phyloP scores from a whole-genome alignment of 2,113 vertebrate species.

The Plotosus lineatus region DNA sequence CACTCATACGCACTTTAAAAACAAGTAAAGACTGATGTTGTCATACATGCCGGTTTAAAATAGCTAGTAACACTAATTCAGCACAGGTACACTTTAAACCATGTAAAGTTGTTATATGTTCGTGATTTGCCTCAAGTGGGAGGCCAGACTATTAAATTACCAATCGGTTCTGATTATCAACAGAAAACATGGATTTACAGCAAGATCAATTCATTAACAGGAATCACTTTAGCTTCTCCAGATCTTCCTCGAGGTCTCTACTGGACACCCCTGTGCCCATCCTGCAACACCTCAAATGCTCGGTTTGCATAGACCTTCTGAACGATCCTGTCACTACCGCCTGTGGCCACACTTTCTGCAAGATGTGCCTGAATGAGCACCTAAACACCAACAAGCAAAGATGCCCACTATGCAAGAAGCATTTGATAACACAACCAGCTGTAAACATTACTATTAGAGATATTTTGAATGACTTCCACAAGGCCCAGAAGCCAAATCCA shows the following conservation, averaged over 20 bases:
- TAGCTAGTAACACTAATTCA: too few species aligned
- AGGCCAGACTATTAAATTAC: neutral
- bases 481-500: neutral
- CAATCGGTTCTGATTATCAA: neutral
- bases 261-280: neutral
- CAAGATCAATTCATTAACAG: neutral
- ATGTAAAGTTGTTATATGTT: neutral
- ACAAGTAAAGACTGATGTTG: too few species aligned
- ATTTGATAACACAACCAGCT: fast-evolving
- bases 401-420: conserved; percentile 61
- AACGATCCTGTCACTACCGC: conserved; percentile 56
- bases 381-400: fast-evolving
- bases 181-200: neutral
- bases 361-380: conserved; percentile 19
- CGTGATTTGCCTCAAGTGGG: neutral
- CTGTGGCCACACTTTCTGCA: conserved; percentile 69
- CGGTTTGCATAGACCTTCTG: conserved; percentile 58
- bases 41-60: too few species aligned
- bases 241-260: neutral
- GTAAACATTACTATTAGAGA: conserved; percentile 57
- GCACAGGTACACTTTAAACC: too few species aligned
- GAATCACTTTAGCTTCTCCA: neutral
- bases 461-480: conserved; percentile 17
- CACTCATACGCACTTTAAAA: too few species aligned
- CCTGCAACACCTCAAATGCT: conserved; percentile 53